Evolutionary conservation across 2,888 invertebrate genomes (phyloP), one percentile per base, ranked within the genome.

Genomic region (Ophraella communa): DNA sequence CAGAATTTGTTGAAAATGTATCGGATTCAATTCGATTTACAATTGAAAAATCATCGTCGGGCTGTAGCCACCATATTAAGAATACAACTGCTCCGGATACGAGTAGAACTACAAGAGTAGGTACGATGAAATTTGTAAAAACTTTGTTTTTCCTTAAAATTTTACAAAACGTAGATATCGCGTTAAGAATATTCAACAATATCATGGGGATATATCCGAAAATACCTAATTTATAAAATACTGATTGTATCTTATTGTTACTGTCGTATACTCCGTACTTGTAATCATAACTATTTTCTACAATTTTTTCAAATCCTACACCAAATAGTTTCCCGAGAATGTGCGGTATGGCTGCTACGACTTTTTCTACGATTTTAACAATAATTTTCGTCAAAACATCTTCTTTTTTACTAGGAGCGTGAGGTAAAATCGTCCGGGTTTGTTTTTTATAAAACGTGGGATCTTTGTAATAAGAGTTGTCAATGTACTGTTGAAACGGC

Each of bases 41-140:
- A 10, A 56, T 54, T 47, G 56, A 53, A 39, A 63, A 47, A 7
- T 62, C 62, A 5, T 70, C 73, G 53, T 75, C 72, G 0, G 73
- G 71, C 62, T 77, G 75, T 30, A 80, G 66, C 78, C 80, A 82
- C 78, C 80, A 82, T 21, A 80, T 74, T 55, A 82, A 69, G 70
- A 82, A 81, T 23, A 81, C 67, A 59, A 81, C 70, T 4, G 76
- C 68, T 10, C 80, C 80, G 18, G 77, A 74, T 18, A 79, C 77
- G 7, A 76, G 35, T 7, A 73, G 56, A 21, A 80, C 55, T 14
- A 81, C 69, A 1, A 77, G 51, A 30, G 71, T 75, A 8, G 82
- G 82, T 11, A 82, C 62, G 39, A 82, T 66, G 66, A 82, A 81
- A 18, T 74, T 78, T 61, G 70, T 80, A 56, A 82, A 73, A 66